These are phyloP conservation scores for Neuroterus valhalla DNA, from an alignment of 1,140 invertebrate species.

Conservation along the genomic window DNA sequence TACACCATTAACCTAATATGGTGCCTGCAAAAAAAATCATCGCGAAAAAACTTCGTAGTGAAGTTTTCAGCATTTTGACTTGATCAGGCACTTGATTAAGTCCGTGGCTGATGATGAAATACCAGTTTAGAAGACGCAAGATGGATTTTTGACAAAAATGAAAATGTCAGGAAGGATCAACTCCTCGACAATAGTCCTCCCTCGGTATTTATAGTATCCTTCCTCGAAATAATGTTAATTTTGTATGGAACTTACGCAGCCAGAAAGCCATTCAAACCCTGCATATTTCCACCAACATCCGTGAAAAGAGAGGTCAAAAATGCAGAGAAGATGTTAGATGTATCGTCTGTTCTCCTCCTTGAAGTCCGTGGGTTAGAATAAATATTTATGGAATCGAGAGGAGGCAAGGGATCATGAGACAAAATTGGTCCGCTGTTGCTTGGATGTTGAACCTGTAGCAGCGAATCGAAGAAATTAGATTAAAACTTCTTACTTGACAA, in stretches of 20 bases:
- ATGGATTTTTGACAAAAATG: no score
- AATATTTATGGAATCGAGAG: slow-evolving; percentile 83
- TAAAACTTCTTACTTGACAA: not conserved
- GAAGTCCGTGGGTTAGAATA: slow-evolving; percentile 73
- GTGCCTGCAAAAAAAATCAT: no score
- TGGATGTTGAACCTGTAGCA: slow-evolving; percentile 73
- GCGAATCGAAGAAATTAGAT: not conserved
- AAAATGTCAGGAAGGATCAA: no score
- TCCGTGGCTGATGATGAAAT: no score
- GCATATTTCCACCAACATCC: slow-evolving; percentile 49
- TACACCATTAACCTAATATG: no score
- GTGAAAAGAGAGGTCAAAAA: slow-evolving; percentile 64
- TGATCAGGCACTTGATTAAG: no score
- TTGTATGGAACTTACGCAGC: slow-evolving; percentile 1
- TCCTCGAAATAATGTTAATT: not conserved
- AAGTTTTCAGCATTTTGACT: no score
- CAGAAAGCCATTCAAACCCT: slow-evolving; percentile 21
- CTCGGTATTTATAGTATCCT: no score
- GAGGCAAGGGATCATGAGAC: slow-evolving; percentile 89
- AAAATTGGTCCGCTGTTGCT: slow-evolving; percentile 78
- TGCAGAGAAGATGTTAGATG: slow-evolving; percentile 57
- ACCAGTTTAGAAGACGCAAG: no score
- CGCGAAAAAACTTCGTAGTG: no score
- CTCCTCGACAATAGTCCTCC: no score
- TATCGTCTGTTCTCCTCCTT: slow-evolving; percentile 39